A percentile compares a stretch with the other conserved stretches of the same genome.
Evolutionary conservation across 2,113 vertebrate genomes (phyloP).

Genomic region (Sander vitreus): DNA sequence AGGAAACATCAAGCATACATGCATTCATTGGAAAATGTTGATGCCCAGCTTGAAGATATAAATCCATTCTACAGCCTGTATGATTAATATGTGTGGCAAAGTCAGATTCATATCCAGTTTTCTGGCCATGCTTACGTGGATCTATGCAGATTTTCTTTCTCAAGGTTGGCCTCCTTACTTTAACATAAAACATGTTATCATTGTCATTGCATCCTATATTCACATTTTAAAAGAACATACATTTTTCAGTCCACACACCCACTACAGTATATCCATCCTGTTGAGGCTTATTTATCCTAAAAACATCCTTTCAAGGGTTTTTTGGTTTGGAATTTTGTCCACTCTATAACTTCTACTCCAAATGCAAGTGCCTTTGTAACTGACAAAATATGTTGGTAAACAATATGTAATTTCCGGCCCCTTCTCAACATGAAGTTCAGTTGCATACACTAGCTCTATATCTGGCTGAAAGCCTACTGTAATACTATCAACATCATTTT

Average conservation of each 20-base stretch:
- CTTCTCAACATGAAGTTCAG: no score
- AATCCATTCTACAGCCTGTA: background rate
- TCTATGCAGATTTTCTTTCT: background rate
- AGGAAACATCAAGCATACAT: background rate
- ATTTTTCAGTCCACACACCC: background rate
- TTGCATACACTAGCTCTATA: no score
- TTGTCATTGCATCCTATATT: background rate
- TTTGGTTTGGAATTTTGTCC: background rate
- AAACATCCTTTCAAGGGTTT: background rate
- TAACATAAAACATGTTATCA: background rate
- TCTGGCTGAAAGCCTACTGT: no score
- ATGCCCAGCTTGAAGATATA: background rate
- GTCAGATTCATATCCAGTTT: background rate
- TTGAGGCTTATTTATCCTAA: background rate
- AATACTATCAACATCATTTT: no score
- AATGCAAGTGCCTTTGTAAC: background rate
- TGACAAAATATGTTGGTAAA: background rate
- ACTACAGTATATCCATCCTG: background rate
- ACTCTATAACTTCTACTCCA: background rate
- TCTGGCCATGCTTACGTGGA: background rate
- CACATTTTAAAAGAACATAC: background rate
- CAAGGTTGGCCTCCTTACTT: background rate
- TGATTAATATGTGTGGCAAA: slow-evolving; percentile 4
- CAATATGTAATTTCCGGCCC: no score
- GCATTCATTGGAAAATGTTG: slow-evolving; percentile 11